Evolutionary conservation across 1,140 invertebrate genomes (phyloP), one percentile per base, ranked within the genome.

Genomic region (Ephestia elutella): DNA sequence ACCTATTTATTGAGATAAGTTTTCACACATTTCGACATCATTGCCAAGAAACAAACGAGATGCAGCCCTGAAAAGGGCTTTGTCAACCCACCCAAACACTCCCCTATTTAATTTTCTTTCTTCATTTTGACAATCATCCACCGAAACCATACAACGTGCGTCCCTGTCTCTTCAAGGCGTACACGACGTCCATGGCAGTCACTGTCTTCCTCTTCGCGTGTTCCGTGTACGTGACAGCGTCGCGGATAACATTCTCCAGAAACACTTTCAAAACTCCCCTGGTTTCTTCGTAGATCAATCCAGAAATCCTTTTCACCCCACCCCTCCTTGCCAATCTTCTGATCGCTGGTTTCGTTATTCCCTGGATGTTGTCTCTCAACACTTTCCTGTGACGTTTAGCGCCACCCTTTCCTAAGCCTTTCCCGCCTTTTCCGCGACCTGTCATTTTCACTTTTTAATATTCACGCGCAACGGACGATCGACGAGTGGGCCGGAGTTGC

Each of bases 181-280:
- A 96, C 18, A 96, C 95, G 13, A 96, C 94, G 76, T 96, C 95
- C 95, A 96, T 96, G 54, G 95, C 94, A 8, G 95, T 96, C 35
- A 93, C 92, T 15, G 95, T 96, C 87, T 96, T 96, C 64, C 94
- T 66, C 63, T 80, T 80, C 0, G 78, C 75, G 44, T 80, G 75
- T 20, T 80, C 77, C 0, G 77, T 80, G 87, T 95, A 96, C 13
- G 94, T 95, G 54, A 96, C 93, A 10, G 94, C 93, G 82, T 95
- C 95, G 57, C 94, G 90, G 73, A 96, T 96, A 0, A 96, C 93
- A 75, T 95, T 95, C 80, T 95, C 94, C 55, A 96, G 84, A 81
- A 96, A 96, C 0, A 95, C 92, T 81, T 95, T 95, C 13, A 95
- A 80, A n/a, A 82, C 75, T 0, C 76, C 76, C 8, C 79, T 63